Evolutionary conservation across 2,797 vertebrate species (phyloP).

Genomic region (Gallinago nigripennis): DNA sequence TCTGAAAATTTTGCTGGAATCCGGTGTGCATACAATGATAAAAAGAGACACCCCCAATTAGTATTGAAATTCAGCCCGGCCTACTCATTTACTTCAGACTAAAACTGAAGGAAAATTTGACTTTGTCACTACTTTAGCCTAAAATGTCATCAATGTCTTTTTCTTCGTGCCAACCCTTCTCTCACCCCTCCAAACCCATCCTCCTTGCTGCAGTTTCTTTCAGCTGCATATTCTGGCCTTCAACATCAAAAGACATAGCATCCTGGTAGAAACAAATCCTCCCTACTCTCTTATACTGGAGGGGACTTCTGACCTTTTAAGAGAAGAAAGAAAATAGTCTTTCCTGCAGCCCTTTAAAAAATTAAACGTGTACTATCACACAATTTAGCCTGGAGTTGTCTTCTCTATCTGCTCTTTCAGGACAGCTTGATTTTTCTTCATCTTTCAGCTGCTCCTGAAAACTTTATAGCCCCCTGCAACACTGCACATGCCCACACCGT

Average conservation of each 20-base stretch:
- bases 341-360: background rate
- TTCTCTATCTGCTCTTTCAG: background rate
- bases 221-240: background rate
- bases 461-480: background rate
- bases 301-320: background rate
- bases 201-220: background rate
- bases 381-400: background rate
- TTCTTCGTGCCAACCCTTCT: background rate
- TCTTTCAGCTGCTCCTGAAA: background rate
- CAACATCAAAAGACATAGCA: background rate
- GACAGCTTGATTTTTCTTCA: background rate
- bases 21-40: background rate
- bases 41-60: constrained; percentile 44
- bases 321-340: background rate
- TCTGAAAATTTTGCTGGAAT: background rate
- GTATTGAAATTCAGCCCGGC: constrained; percentile 45
- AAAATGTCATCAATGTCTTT: background rate
- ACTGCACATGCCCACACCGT: rapidly evolving
- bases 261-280: background rate
- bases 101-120: constrained; percentile 35
- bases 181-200: background rate
- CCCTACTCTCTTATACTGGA: background rate
- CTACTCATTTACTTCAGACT: constrained; percentile 13
- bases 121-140: background rate
- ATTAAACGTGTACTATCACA: background rate